phyloP scores from a whole-genome alignment of 2,888 invertebrate genomes.

The Baccha elongata region DNA sequence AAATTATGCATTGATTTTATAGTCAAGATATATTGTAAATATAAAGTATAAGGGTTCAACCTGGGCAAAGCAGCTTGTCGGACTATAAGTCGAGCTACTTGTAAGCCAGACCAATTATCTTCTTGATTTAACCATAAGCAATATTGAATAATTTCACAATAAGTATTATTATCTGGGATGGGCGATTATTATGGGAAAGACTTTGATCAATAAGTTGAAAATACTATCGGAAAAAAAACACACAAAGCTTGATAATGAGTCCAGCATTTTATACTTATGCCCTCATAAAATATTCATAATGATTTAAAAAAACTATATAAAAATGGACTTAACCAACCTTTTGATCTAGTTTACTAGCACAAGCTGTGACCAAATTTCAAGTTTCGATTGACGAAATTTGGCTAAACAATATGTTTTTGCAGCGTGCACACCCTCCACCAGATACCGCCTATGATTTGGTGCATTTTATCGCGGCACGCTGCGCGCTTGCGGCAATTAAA shows the following conservation, averaged over 20 bases:
- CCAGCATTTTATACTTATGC: neutral
- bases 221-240: neutral
- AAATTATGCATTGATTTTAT: conserved; percentile 11
- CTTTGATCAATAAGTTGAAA: conserved; percentile 5
- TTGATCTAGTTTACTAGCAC: neutral
- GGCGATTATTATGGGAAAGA: neutral
- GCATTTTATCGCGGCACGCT: conserved; percentile 31
- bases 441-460: conserved; percentile 9
- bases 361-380: conserved; percentile 19
- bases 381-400: conserved; percentile 57
- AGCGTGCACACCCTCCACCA: neutral
- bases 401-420: conserved; percentile 24
- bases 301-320: neutral
- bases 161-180: conserved; percentile 22
- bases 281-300: conserved; percentile 23
- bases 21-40: neutral
- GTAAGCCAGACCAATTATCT: conserved; percentile 14
- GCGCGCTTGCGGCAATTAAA: conserved; percentile 44
- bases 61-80: neutral
- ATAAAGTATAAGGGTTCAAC: conserved; percentile 2
- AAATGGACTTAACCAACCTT: neutral
- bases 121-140: neutral
- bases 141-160: conserved; percentile 3
- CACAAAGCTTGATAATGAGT: neutral
- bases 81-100: conserved; percentile 8